Base-by-base conservation (phyloP, 2,888 invertebrate genomes). In the Sceliomorpha sp. region DNA sequence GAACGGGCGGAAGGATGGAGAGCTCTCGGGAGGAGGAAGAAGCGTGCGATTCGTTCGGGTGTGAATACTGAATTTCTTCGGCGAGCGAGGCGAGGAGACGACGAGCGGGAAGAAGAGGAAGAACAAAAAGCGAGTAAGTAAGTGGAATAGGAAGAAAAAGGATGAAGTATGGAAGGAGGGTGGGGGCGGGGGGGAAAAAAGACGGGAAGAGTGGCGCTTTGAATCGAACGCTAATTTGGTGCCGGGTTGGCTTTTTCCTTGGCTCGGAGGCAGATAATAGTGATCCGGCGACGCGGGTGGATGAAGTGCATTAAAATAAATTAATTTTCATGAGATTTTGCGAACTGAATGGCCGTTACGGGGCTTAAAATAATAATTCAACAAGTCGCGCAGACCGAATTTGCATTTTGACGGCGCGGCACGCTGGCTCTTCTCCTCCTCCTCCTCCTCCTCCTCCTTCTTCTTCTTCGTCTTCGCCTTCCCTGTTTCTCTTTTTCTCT, bases 151-250 rank as follows among this genome's bases (percentile, higher is more conserved):
- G n/a, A n/a, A n/a, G n/a, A n/a, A n/a, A n/a, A n/a, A n/a, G n/a
- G n/a, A n/a, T n/a, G n/a, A n/a, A n/a, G n/a, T n/a, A n/a, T n/a
- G n/a, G n/a, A n/a, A n/a, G n/a, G n/a, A n/a, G n/a, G n/a, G n/a
- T n/a, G n/a, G n/a, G n/a, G n/a, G n/a, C n/a, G n/a, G n/a, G n/a
- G n/a, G n/a, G n/a, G n/a, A n/a, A n/a, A n/a, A n/a, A n/a, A n/a
- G n/a, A n/a, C n/a, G n/a, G n/a, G n/a, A n/a, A n/a, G n/a, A n/a
- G n/a, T n/a, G n/a, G 79, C 76, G 74, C 73, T 75, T 75, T 75
- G 80, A 83, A 81, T 84, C 81, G 83, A 83, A 83, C 81, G 83
- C 80, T 83, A 83, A 84, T 83, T 84, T 74, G 72, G 69, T 73
- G 68, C 51, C 58, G 64, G 67, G 66, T 56, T 58, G 64, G 66